These are phyloP conservation scores for Acanthaster planci DNA, from an alignment of 35 echinoderm and acorn worm species.

Conservation along the genomic window DNA sequence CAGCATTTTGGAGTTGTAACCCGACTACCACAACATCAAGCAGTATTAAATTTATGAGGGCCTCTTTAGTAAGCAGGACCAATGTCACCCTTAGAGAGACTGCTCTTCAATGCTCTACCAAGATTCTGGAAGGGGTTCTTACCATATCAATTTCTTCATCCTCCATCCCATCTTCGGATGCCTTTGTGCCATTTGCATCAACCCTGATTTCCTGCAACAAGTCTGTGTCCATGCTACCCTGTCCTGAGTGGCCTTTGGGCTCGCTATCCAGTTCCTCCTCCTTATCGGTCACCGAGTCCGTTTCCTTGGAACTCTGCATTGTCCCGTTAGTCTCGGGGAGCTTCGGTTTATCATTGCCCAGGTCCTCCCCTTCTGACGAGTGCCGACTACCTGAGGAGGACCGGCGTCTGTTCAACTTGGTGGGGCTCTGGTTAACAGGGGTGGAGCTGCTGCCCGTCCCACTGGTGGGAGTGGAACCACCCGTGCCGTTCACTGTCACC, in stretches of 20 bases:
- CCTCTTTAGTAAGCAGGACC: too few relatives aligned
- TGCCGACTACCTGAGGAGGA: slow-evolving; percentile 31
- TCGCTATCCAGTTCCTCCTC: not conserved
- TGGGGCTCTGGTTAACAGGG: slow-evolving; percentile 18
- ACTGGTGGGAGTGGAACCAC: slow-evolving; percentile 16
- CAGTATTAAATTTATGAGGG: too few relatives aligned
- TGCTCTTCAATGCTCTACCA: too few relatives aligned
- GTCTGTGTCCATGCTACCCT: not conserved
- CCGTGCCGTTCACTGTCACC: not conserved
- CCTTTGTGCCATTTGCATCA: not conserved
- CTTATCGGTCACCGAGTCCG: not conserved
- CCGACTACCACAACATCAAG: too few relatives aligned
- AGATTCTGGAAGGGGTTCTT: not conserved
- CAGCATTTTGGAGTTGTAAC: too few relatives aligned
- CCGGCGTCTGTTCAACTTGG: slow-evolving; percentile 19
- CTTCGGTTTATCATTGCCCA: slow-evolving; percentile 30
- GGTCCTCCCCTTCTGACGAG: slow-evolving; percentile 40
- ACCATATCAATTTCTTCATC: not conserved
- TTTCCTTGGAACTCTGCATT: too few relatives aligned
- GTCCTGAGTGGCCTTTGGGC: not conserved
- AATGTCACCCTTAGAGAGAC: too few relatives aligned
- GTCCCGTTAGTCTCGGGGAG: not conserved
- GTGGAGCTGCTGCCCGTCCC: slow-evolving; percentile 22
- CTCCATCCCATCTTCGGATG: not conserved
- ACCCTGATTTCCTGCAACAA: not conserved